These are phyloP conservation scores for Caloenas nicobarica DNA, from an alignment of 2,113 vertebrate genomes.

Conservation along the genomic window DNA sequence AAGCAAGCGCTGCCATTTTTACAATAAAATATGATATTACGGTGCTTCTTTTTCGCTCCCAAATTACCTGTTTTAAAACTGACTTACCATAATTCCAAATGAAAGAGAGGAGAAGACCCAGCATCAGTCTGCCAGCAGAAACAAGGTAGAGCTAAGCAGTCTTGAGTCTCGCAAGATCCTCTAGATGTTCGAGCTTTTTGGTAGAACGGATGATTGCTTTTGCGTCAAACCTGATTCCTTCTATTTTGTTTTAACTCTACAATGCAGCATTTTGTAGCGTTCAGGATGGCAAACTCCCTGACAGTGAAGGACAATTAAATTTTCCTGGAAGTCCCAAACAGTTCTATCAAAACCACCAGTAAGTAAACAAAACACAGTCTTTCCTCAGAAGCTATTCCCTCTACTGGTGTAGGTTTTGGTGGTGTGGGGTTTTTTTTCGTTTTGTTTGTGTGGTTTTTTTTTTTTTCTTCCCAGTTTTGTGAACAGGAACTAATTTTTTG, in stretches of 20 bases:
- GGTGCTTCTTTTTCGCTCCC: background rate
- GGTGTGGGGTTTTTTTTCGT: too few relatives aligned
- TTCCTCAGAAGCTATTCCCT: background rate
- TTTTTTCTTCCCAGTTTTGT: background rate
- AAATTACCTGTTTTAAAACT: background rate
- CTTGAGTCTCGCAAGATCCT: background rate
- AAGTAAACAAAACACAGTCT: conserved; percentile 42
- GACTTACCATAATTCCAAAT: background rate
- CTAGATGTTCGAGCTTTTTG: background rate
- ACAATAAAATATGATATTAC: background rate
- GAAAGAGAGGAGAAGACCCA: background rate
- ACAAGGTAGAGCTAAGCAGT: background rate
- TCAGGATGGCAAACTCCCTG: conserved; percentile 63
- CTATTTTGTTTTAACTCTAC: background rate
- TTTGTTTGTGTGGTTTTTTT: too few relatives aligned
- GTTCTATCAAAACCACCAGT: conserved; percentile 80
- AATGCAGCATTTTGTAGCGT: conserved; percentile 72
- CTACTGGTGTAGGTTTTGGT: background rate
- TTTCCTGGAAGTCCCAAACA: conserved; percentile 71
- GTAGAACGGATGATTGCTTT: background rate
- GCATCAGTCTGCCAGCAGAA: background rate
- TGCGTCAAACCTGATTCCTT: background rate
- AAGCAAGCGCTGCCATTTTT: background rate
- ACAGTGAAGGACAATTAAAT: conserved; percentile 70
- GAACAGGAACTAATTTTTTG: background rate